A percentile compares a stretch with the other conserved stretches of the same genome.
Evolutionary conservation across 2,888 invertebrate genomes (phyloP).

Genomic region (Aphrophora alni): DNA sequence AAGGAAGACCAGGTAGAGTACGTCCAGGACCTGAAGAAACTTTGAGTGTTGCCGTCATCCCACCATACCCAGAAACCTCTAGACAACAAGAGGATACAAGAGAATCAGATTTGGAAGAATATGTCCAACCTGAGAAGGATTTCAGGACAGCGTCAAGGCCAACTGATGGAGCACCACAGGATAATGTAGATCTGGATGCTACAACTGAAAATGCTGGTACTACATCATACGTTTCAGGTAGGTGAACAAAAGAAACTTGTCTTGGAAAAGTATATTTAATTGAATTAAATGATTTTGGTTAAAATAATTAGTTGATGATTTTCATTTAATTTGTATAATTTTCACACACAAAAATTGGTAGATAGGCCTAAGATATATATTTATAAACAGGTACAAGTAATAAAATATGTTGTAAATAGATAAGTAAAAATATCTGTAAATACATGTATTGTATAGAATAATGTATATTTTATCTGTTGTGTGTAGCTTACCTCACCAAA

Average conservation of each 20-base stretch:
- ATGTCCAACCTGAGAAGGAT: constrained; percentile 32
- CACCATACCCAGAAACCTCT: constrained; percentile 4
- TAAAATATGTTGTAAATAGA: no score
- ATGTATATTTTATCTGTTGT: no score
- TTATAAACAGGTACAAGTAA: no score
- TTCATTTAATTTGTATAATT: no score
- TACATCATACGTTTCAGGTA: constrained; percentile 11
- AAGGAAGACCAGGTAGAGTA: constrained; percentile 13
- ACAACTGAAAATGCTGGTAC: not conserved
- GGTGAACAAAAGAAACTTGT: not conserved
- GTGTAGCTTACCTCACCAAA: no score
- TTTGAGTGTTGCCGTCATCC: constrained; percentile 15
- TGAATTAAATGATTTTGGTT: no score
- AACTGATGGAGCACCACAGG: not conserved
- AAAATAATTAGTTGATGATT: no score
- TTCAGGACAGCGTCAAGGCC: not conserved
- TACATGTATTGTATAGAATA: no score
- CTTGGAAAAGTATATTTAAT: no score
- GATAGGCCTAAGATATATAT: no score
- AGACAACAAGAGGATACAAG: constrained; percentile 34
- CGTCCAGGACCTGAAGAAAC: constrained; percentile 19
- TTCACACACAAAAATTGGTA: no score
- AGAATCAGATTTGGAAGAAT: constrained; percentile 46
- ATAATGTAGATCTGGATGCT: not conserved
- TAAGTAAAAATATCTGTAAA: no score